Percentiles rank a stretch among this genome's conserved stretches.
Evolutionary conservation across 1,140 invertebrate species (phyloP).

Genomic region (Nixonia krombeini): DNA sequence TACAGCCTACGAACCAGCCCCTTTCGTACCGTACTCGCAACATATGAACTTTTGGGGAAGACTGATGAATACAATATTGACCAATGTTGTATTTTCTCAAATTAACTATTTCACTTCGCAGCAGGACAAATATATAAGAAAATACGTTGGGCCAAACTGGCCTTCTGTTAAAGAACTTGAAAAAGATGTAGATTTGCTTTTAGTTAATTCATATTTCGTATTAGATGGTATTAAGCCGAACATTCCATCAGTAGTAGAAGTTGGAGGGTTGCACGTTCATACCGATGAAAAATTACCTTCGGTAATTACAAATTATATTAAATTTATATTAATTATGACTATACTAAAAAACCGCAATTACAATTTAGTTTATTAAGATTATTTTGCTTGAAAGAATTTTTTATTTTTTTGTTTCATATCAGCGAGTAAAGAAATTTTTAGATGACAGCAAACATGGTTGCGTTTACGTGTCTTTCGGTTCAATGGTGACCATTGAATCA

Average conservation of each 20-base stretch:
- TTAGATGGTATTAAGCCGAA: constrained; percentile 65
- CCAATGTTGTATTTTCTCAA: background rate
- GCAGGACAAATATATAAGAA: background rate
- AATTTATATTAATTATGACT: no score
- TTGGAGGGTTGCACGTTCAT: constrained; percentile 74
- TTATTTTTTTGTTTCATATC: constrained; percentile 2
- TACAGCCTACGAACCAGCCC: constrained; percentile 10
- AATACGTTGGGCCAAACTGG: constrained; percentile 1
- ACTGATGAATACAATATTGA: constrained; percentile 2
- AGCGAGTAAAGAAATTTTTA: constrained; percentile 74
- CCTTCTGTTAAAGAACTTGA: constrained; percentile 53
- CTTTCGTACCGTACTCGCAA: background rate
- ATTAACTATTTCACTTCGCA: background rate
- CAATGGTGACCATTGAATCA: constrained; percentile 57
- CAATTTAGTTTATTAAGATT: no score
- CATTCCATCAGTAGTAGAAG: constrained; percentile 70
- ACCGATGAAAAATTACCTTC: constrained; percentile 4
- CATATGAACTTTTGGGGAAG: constrained; percentile 20
- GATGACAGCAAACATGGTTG: constrained; percentile 65
- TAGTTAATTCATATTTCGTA: constrained; percentile 73
- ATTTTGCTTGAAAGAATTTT: background rate
- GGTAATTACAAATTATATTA: background rate
- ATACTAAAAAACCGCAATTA: no score
- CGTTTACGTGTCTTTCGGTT: constrained; percentile 70
- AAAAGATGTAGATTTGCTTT: constrained; percentile 65